Conservation (phyloP, 2,797 vertebrate species). For the Xerus rutilus region DNA sequence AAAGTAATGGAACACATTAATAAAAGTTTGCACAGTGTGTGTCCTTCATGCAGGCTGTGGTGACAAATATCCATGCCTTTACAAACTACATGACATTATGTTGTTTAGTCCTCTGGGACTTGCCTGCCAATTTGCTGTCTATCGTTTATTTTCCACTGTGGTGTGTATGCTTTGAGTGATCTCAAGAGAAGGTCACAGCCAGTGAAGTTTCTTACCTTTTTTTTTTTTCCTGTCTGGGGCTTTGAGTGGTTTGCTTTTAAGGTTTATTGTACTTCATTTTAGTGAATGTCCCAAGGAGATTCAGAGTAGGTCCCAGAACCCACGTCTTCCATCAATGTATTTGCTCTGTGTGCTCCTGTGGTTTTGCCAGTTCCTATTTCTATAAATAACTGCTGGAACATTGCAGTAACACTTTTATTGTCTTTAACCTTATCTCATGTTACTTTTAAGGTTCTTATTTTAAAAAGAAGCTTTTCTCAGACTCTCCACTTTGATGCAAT, state of each 20-base stretch:
- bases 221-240: constrained; percentile 39
- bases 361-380: constrained; percentile 30
- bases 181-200: constrained; percentile 82
- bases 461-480: constrained; percentile 25
- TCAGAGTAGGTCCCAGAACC: constrained; percentile 57
- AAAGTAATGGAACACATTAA: constrained; percentile 77
- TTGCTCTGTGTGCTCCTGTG: constrained; percentile 30
- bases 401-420: constrained; percentile 56
- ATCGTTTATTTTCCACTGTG: constrained; percentile 81
- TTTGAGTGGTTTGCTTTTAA: constrained; percentile 80
- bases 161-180: constrained; percentile 64
- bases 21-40: constrained; percentile 80
- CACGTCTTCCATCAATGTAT: constrained; percentile 57
- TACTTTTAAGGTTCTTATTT: constrained; percentile 51
- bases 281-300: constrained; percentile 28
- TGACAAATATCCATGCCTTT: constrained; percentile 81
- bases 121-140: constrained; percentile 81
- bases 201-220: constrained; percentile 70
- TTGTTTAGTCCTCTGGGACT: constrained; percentile 78
- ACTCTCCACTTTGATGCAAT: neutral
- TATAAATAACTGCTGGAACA: constrained; percentile 42
- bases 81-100: constrained; percentile 73
- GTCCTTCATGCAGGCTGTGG: constrained; percentile 81
- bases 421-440: constrained; percentile 69
- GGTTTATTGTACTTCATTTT: constrained; percentile 79